Evolutionary conservation across 2,888 invertebrate species (phyloP).

Genomic region (Augiades crinisus): DNA sequence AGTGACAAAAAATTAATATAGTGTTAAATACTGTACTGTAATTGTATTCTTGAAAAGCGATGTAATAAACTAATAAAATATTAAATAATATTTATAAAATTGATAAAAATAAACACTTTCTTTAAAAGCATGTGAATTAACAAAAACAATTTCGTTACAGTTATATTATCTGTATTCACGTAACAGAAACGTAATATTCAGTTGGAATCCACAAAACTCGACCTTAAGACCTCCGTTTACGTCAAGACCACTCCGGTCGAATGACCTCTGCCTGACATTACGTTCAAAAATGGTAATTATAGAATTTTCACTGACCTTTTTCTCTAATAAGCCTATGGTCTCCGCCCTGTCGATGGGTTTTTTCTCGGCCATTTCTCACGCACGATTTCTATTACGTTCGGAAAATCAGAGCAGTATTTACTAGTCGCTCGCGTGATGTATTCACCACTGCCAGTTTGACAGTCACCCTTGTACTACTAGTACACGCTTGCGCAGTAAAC

Average conservation of each 20-base stretch:
- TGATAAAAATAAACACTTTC: too few species aligned
- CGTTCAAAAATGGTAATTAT: slow-evolving; percentile 33
- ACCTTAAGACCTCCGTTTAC: slow-evolving; percentile 17
- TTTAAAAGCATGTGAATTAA: background rate
- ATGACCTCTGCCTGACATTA: slow-evolving; percentile 67
- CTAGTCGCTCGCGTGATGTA: slow-evolving; percentile 34
- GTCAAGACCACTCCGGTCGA: slow-evolving; percentile 33
- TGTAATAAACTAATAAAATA: too few species aligned
- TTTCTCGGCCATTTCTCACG: slow-evolving; percentile 52
- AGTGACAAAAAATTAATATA: too few species aligned
- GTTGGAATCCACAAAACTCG: slow-evolving; percentile 7
- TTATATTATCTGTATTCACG: background rate
- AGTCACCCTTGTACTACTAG: slow-evolving; percentile 37
- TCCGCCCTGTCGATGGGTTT: slow-evolving; percentile 48
- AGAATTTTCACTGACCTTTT: slow-evolving; percentile 55
- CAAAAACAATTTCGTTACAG: background rate
- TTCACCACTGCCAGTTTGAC: slow-evolving; percentile 32
- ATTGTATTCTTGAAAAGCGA: too few species aligned
- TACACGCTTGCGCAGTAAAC: slow-evolving; percentile 49
- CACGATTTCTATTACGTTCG: slow-evolving; percentile 13
- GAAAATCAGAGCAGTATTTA: slow-evolving; percentile 28
- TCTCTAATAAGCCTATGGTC: slow-evolving; percentile 62
- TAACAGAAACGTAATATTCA: slow-evolving; percentile 12
- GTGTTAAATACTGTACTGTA: too few species aligned
- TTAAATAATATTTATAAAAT: too few species aligned